Evolutionary conservation across 1,140 invertebrate genomes (phyloP), one percentile per base, ranked within the genome.

Genomic region (Coelopa frigida): DNA sequence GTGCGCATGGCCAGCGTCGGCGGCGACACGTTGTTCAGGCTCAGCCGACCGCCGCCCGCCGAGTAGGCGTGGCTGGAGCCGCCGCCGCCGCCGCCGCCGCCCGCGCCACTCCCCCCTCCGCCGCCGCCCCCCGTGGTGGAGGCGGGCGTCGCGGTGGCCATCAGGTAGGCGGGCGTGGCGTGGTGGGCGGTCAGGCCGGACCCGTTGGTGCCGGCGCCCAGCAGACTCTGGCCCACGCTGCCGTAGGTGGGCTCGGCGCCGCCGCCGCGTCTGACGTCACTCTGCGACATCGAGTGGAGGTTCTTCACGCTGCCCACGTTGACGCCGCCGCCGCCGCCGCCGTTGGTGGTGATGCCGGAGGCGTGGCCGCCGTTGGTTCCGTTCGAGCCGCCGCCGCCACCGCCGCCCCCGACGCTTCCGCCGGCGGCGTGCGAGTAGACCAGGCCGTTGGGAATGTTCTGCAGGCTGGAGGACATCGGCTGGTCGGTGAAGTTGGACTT

Each of bases 361-460:
- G 46, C 24, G 12, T 44, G 29, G 24, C 51, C 44, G 26, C 48
- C 48, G 40, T 47, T 48, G 23, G 41, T 36, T 23, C 46, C 32
- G 31, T 32, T 46, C 5, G 43, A 52, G 31, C 49, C 39, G 14
- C 47, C 53, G 8, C 51, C 52, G 6, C 52, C 42, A 18, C 51
- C 48, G 10, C 52, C 50, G 10, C 48, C 44, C 15, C 46, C 52
- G 40, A 50, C 53, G 7, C 45, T 51, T 39, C 54, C 56, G 17
- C 56, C 36, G 21, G 53, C 46, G 0, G 45, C 51, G 44, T 53
- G 52, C n/a, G 49, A 52, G 49, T 65, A 68, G 22, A 59, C 64
- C 42, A 63, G 51, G 33, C 64, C 61, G 57, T 69, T 70, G 42
- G 67, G 61, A 57, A 70, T 70, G 58, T 61, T 70, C 43, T 70